phyloP scores from a whole-genome alignment of 2,113 vertebrate species.

The Myotis brandtii region DNA sequence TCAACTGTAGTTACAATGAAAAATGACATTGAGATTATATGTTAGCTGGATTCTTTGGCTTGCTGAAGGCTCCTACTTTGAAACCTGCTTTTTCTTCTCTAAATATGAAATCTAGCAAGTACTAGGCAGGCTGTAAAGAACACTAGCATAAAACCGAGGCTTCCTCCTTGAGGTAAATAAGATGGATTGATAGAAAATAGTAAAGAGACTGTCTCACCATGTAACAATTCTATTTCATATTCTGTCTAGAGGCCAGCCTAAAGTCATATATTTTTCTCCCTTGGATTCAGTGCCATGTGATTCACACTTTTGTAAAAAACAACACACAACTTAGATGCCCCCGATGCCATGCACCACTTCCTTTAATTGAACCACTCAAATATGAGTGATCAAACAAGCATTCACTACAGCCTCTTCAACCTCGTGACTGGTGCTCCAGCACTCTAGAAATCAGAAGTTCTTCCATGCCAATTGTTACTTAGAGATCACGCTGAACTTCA shows the following conservation, averaged over 20 bases:
- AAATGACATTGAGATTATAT: background rate
- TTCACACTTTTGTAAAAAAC: background rate
- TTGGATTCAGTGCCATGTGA: background rate
- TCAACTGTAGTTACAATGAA: background rate
- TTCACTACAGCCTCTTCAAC: background rate
- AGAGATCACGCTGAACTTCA: background rate
- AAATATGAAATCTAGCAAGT: slow-evolving; percentile 28
- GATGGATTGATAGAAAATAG: slow-evolving; percentile 4
- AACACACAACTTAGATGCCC: background rate
- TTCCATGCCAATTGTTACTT: background rate
- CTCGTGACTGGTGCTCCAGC: background rate
- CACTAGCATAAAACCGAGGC: background rate
- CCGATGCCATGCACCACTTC: background rate
- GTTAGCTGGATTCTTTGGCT: background rate
- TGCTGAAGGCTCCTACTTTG: background rate
- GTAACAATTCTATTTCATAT: slow-evolving; percentile 24
- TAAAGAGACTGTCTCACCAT: background rate
- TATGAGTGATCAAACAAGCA: background rate
- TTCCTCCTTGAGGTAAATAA: slow-evolving; percentile 3
- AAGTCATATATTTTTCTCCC: background rate
- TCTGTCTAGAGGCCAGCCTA: background rate
- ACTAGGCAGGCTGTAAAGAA: background rate
- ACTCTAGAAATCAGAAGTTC: background rate
- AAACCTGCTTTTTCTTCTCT: slow-evolving; percentile 21
- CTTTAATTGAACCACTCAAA: background rate